Percentiles rank a stretch among this genome's conserved stretches.
phyloP scores from a whole-genome alignment of 2,888 invertebrate genomes.

The Drosophila demipolita region DNA sequence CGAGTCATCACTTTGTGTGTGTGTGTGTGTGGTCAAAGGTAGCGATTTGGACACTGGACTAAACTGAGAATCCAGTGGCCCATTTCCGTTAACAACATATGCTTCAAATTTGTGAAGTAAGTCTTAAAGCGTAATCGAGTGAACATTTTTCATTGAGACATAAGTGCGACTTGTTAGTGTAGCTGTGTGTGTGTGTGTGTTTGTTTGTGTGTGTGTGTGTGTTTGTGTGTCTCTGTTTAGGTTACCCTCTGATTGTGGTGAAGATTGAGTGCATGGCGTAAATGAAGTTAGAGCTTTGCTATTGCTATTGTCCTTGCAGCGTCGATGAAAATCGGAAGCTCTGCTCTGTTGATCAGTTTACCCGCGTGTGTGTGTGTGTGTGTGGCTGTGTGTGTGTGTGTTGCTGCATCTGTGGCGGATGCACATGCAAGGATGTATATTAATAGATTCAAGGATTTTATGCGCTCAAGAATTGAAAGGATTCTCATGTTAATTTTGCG shows the following conservation, averaged over 20 bases:
- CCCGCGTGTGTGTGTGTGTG: neutral
- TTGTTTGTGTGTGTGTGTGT: slow-evolving; percentile 5
- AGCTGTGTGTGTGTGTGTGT: slow-evolving; percentile 10
- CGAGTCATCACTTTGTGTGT: slow-evolving; percentile 10
- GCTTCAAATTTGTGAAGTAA: slow-evolving; percentile 74
- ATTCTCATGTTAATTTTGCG: neutral
- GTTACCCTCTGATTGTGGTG: slow-evolving; percentile 12
- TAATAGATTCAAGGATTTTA: slow-evolving; percentile 19
- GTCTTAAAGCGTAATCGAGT: slow-evolving; percentile 83
- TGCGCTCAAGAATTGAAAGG: neutral
- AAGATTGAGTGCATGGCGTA: slow-evolving; percentile 34
- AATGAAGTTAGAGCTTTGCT: slow-evolving; percentile 50
- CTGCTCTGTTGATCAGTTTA: slow-evolving; percentile 63
- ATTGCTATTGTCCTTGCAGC: slow-evolving; percentile 3
- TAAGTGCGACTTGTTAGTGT: slow-evolving; percentile 50
- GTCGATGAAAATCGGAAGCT: slow-evolving; percentile 55
- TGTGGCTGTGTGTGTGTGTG: slow-evolving; percentile 8
- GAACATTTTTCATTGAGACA: slow-evolving; percentile 80
- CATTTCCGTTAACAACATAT: slow-evolving; percentile 67
- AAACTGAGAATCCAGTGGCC: slow-evolving; percentile 34
- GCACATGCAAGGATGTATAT: slow-evolving; percentile 24
- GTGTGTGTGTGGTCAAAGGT: slow-evolving; percentile 23
- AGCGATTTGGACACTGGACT: slow-evolving; percentile 4
- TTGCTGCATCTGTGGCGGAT: slow-evolving; percentile 3
- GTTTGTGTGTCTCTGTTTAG: slow-evolving; percentile 9